These are phyloP conservation scores for Zonitis immaculata DNA, from an alignment of 2,888 invertebrate species.

Conservation along the genomic window DNA sequence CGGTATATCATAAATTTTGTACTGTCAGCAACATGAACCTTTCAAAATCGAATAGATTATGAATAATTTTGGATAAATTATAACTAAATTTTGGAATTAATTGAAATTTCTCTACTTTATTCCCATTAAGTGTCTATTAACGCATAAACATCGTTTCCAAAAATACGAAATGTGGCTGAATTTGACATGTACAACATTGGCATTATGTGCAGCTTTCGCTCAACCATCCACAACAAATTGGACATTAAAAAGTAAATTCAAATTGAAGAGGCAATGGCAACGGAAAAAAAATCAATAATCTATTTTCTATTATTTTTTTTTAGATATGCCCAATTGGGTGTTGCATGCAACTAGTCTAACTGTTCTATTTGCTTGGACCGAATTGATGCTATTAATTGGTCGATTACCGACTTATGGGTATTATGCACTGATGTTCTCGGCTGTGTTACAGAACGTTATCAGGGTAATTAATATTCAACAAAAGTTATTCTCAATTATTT, in stretches of 20 bases:
- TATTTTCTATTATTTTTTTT: constrained; percentile 15
- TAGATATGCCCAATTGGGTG: constrained; percentile 40
- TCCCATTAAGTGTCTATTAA: constrained; percentile 36
- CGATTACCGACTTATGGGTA: constrained; percentile 54
- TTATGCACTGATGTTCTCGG: constrained; percentile 55
- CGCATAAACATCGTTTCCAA: constrained; percentile 41
- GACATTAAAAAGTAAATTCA: not conserved
- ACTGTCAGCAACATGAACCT: no score
- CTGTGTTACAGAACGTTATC: constrained; percentile 52
- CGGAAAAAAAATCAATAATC: not conserved
- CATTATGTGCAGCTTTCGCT: not conserved
- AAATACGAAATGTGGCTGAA: constrained; percentile 49
- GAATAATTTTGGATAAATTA: no score
- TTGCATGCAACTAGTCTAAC: constrained; percentile 47
- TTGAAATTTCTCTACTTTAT: constrained; percentile 4
- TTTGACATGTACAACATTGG: constrained; percentile 39
- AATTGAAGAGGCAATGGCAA: no score
- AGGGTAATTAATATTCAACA: constrained; percentile 45
- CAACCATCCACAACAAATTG: not conserved
- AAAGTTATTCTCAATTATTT: not conserved
- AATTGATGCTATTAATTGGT: constrained; percentile 54
- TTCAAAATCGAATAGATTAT: no score
- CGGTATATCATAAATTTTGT: no score
- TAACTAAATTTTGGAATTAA: no score
- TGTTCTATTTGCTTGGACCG: constrained; percentile 52